phyloP scores from a whole-genome alignment of 2,888 invertebrate genomes.

The Coecobrya sp. region DNA sequence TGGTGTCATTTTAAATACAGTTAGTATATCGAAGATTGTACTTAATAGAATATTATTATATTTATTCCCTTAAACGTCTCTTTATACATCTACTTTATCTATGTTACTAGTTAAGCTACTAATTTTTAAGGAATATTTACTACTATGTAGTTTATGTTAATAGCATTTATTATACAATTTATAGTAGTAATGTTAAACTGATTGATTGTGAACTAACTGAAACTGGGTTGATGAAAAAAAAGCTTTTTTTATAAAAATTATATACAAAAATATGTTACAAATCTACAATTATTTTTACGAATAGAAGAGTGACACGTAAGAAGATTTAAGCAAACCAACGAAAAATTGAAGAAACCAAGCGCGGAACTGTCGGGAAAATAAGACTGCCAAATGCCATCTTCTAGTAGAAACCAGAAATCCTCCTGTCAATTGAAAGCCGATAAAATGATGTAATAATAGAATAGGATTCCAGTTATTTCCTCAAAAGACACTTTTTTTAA shows the following conservation, averaged over 20 bases:
- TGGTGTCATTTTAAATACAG: slow-evolving; percentile 66
- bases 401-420: slow-evolving; percentile 57
- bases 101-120: not conserved
- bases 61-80: slow-evolving; percentile 38
- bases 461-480: not conserved
- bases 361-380: slow-evolving; percentile 58
- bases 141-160: slow-evolving; percentile 14
- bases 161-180: not conserved
- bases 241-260: not conserved
- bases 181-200: not conserved
- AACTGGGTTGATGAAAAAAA: slow-evolving; percentile 10
- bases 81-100: slow-evolving; percentile 1
- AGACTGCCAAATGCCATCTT: slow-evolving; percentile 76
- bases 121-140: slow-evolving; percentile 12
- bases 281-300: not conserved
- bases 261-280: not conserved
- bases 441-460: slow-evolving; percentile 11
- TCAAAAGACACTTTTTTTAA: not conserved
- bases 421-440: slow-evolving; percentile 25
- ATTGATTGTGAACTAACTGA: slow-evolving; percentile 40
- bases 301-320: not conserved
- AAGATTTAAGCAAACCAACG: slow-evolving; percentile 1
- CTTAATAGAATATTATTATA: slow-evolving; percentile 31
- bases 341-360: slow-evolving; percentile 21
- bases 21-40: slow-evolving; percentile 33